A percentile compares a stretch with the other conserved stretches of the same genome.
These are phyloP conservation scores for Ceratitis capitata DNA, from an alignment of 1,140 invertebrate genomes.

Conservation along the genomic window DNA sequence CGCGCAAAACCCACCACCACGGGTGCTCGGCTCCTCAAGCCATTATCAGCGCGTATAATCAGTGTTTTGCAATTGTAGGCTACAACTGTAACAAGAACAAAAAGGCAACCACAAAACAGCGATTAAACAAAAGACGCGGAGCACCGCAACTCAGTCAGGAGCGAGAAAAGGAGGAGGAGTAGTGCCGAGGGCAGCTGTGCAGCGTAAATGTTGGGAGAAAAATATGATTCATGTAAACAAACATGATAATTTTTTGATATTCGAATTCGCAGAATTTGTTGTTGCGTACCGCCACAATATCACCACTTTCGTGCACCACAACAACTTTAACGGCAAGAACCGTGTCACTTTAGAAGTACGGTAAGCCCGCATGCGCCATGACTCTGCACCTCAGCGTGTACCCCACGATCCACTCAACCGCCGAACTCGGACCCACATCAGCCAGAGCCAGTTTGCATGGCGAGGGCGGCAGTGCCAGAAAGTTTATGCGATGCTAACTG, in stretches of 20 bases:
- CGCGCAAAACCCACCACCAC: neutral
- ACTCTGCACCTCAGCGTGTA: too few species aligned
- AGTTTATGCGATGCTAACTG: conserved; percentile 9
- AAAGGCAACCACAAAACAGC: neutral
- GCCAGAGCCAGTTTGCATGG: neutral
- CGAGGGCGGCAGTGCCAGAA: neutral
- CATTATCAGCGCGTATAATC: conserved; percentile 26
- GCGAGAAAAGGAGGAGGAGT: neutral
- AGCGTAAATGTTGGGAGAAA: neutral
- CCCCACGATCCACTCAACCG: too few species aligned
- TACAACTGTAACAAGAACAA: conserved; percentile 30
- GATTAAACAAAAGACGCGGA: neutral
- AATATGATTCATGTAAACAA: conserved; percentile 40
- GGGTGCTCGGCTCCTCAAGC: neutral
- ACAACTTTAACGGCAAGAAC: neutral
- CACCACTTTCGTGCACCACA: neutral
- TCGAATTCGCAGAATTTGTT: conserved; percentile 30
- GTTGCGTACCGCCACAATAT: neutral
- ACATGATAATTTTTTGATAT: conserved; percentile 39
- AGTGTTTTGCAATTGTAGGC: conserved; percentile 38
- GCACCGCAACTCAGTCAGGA: neutral
- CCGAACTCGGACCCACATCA: neutral
- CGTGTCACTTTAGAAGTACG: neutral
- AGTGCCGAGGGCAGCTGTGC: conserved; percentile 25
- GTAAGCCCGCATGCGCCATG: neutral